Base-by-base conservation (phyloP, 2,888 invertebrate genomes). In the Lasioglossum zephyrum region DNA sequence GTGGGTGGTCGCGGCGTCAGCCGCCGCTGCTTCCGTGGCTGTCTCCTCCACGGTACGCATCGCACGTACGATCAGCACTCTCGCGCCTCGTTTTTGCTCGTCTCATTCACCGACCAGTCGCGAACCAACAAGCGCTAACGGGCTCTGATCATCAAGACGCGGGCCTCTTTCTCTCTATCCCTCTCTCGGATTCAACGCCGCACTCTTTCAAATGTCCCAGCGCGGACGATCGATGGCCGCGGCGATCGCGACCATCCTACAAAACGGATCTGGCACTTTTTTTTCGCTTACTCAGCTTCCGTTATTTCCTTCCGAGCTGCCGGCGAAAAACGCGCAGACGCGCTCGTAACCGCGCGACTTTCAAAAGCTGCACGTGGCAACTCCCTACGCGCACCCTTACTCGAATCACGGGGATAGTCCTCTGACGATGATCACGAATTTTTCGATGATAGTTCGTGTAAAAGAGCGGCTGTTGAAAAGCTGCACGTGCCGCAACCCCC, bases 31-130 rank as follows among this genome's bases (percentile, higher is more conserved):
- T 90, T 92, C 92, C 92, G 92, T 92, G 89, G 90, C 92, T 83
- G 92, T 91, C 84, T 93, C 94, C 89, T 94, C 94, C 88, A 94
- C 91, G 90, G 92, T 93, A 90, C 92, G 93, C 92, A 93, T 93
- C 90, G 92, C 92, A 86, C 89, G 86, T 84, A 84, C 86, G 82
- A 90, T 90, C 90, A 85, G 76, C 88, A 87, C 84, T 87, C 36
- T 78, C 82, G 85, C 87, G 84, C 86, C 86, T 83, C 87, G 81
- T 88, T 89, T 80, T 88, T 85, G 77, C 79, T 73, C 87, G 85
- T 84, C 79, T 85, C 85, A 87, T 85, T 87, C 86, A 84, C 83
- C 82, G 77, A 44, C 72, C 88, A 57, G 60, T 66, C 66, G 73
- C 53, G 53, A n/a, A 9, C 49, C 72, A 69, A 39, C 57, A 69